Evolutionary conservation across 2,888 invertebrate species (phyloP), one percentile per base, ranked within the genome.

Genomic region (Nomada lathburiana): DNA sequence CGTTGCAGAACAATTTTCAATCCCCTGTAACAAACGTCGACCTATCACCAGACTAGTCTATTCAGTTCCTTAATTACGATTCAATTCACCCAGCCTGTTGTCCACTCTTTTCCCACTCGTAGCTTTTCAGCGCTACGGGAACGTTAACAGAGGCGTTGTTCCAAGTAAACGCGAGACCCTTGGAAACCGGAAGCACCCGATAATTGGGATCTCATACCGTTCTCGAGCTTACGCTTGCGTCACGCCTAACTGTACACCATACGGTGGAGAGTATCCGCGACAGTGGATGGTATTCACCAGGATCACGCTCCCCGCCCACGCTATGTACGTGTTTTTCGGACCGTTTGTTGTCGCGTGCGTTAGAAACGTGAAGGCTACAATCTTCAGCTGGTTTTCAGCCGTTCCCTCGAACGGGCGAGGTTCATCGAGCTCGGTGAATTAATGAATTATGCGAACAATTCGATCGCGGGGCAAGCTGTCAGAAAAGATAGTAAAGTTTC

Each of bases 171-270:
- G 59, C 36, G 44, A 71, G 71, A 67, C 70, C 70, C 73, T 77
- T 80, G 69, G 67, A 83, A 82, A 84, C 79, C 84, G 84, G 84
- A 87, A 87, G 80, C 76, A 70, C 59, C 64, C 79, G 80, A 69
- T 88, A 89, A 89, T 89, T 89, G 86, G 84, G 81, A 83, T 83
- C 76, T 74, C 79, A 80, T 64, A 72, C 69, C 64, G 76, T 63
- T 69, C 75, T 50, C 65, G 73, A 79, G 81, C 70, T 69, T 65
- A 72, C 78, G 73, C 83, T 91, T 89, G 84, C 91, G 89, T 91
- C 90, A 91, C 83, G 82, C 71, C 86, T 91, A 91, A 91, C 90
- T 90, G 91, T 91, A 88, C 82, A 72, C 65, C 73, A 26, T 67
- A 44, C 67, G 76, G 79, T 72, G 74, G 80, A 87, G 84, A 80